These are phyloP conservation scores for Onychomys leucogaster DNA, from an alignment of 2,797 vertebrate species.

Conservation along the genomic window DNA sequence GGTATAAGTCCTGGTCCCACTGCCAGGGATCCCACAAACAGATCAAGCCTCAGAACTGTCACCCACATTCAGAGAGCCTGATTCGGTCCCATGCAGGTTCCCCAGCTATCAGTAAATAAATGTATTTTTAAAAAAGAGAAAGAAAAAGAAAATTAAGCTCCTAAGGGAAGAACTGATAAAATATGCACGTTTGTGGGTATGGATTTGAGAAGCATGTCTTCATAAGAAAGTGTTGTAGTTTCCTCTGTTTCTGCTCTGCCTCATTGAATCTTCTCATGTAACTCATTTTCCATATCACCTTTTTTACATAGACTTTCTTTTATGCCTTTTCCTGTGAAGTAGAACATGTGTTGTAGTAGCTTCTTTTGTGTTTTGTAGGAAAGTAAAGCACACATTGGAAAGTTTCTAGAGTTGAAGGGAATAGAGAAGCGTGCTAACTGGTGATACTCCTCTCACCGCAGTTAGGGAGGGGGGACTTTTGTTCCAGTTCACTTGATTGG, in stretches of 20 bases:
- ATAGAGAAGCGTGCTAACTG: constrained; percentile 39
- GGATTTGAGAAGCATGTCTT: constrained; percentile 22
- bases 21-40: too few species aligned
- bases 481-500: not conserved
- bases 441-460: not conserved
- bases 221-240: not conserved
- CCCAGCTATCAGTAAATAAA: not conserved
- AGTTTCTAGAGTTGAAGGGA: not conserved
- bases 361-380: constrained; percentile 44
- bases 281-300: constrained; percentile 36
- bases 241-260: constrained; percentile 28
- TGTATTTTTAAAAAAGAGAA: not conserved
- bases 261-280: constrained; percentile 32
- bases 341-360: constrained; percentile 12
- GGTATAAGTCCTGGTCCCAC: too few species aligned
- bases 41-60: too few species aligned
- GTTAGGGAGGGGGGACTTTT: not conserved
- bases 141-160: not conserved
- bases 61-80: too few species aligned
- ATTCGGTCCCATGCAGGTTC: too few species aligned
- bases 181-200: not conserved
- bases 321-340: not conserved
- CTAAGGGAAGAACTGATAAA: constrained; percentile 37
- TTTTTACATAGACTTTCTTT: not conserved
- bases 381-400: not conserved